phyloP scores from a whole-genome alignment of 2,797 vertebrate genomes.

The Acrocephalus scirpaceus region DNA sequence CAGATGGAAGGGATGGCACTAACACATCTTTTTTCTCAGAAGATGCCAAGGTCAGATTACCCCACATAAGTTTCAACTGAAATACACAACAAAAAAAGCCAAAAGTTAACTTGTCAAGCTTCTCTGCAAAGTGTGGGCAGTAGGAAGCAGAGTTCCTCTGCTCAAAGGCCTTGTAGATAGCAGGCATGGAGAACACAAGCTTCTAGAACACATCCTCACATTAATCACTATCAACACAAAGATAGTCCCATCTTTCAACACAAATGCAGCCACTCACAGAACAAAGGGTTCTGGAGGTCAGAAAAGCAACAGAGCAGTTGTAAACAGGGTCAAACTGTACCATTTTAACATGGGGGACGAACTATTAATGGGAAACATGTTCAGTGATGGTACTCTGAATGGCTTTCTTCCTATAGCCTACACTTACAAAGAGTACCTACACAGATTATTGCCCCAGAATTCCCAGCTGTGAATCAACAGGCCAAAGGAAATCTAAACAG shows the following conservation, averaged over 20 bases:
- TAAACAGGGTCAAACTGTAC: not conserved
- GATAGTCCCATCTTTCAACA: not conserved
- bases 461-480: not conserved
- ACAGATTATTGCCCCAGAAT: not conserved
- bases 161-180: not conserved
- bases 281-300: not conserved
- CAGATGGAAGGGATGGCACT: slow-evolving; percentile 89
- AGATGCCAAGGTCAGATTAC: slow-evolving; percentile 91
- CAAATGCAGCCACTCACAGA: not conserved
- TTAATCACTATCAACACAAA: not conserved
- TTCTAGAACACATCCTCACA: not conserved
- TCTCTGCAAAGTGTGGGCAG: not conserved
- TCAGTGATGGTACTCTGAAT: not conserved
- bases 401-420: not conserved
- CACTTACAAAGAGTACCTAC: not conserved
- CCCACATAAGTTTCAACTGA: slow-evolving; percentile 99
- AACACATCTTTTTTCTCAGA: slow-evolving; percentile 87
- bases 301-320: not conserved
- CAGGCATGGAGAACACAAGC: not conserved
- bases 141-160: not conserved
- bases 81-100: not conserved
- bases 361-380: not conserved
- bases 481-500: not conserved
- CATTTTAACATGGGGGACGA: not conserved
- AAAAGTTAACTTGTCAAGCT: not conserved